These are phyloP conservation scores for Papilio elwesi DNA, from an alignment of 2,888 invertebrate genomes.

Conservation along the genomic window DNA sequence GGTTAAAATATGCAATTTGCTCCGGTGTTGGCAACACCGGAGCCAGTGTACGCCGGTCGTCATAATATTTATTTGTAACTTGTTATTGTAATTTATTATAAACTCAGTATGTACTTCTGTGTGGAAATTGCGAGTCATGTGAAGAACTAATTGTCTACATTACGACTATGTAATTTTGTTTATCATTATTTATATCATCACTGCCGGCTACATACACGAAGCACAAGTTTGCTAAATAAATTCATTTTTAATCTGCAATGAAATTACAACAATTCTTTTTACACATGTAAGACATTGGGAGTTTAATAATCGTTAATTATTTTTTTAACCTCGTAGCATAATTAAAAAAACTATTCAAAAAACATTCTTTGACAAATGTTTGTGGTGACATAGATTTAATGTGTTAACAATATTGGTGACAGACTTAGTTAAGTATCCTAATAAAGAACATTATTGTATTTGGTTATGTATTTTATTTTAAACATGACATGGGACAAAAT, in stretches of 20 bases:
- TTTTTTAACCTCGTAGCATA: neutral
- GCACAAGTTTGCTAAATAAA: neutral
- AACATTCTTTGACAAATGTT: constrained; percentile 71
- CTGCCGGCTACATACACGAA: neutral
- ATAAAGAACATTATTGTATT: constrained; percentile 81
- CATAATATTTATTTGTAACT: neutral
- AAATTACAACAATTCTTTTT: constrained; percentile 10
- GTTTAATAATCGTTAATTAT: neutral
- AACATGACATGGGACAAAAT: constrained; percentile 38
- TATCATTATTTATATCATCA: neutral
- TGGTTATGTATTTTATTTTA: constrained; percentile 52
- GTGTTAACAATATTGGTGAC: constrained; percentile 71
- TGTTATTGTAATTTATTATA: neutral
- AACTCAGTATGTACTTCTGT: constrained; percentile 1
- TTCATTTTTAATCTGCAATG: constrained; percentile 2
- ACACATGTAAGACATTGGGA: neutral
- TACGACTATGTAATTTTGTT: neutral
- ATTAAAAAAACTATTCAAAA: constrained; percentile 29
- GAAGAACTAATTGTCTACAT: neutral
- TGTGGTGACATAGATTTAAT: constrained; percentile 67
- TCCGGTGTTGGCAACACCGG: too few relatives aligned
- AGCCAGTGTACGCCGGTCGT: too few relatives aligned
- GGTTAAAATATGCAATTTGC: too few relatives aligned
- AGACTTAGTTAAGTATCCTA: constrained; percentile 78
- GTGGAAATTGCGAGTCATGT: constrained; percentile 1